These are phyloP conservation scores for Ephialtes manifestator DNA, from an alignment of 2,888 invertebrate genomes.

Conservation along the genomic window DNA sequence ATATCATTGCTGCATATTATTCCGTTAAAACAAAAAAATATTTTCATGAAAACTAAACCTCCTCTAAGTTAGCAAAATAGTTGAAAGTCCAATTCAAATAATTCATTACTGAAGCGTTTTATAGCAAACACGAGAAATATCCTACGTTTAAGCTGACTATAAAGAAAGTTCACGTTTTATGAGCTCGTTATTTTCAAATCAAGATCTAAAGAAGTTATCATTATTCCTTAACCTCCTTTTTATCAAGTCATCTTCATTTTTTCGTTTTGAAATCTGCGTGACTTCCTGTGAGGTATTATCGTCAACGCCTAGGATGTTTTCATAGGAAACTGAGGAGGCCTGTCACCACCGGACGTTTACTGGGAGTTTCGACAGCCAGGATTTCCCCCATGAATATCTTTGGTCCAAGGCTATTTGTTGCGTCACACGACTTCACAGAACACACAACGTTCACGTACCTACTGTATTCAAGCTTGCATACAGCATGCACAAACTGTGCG, in stretches of 20 bases:
- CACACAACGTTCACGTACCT: slow-evolving; percentile 27
- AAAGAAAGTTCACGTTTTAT: too few relatives aligned
- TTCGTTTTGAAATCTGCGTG: background rate
- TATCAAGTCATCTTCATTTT: background rate
- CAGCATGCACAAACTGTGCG: slow-evolving; percentile 40
- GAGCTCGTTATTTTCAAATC: too few relatives aligned
- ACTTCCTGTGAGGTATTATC: background rate
- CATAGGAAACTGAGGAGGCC: background rate
- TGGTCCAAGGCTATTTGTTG: background rate
- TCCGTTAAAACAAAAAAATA: too few relatives aligned
- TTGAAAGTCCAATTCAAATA: too few relatives aligned
- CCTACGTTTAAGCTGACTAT: too few relatives aligned
- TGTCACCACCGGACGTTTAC: slow-evolving; percentile 19
- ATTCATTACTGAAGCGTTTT: too few relatives aligned
- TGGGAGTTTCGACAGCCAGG: background rate
- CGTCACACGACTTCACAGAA: slow-evolving; percentile 14
- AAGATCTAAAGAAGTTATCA: too few relatives aligned
- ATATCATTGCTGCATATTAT: too few relatives aligned
- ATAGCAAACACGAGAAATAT: too few relatives aligned
- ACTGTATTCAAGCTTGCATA: slow-evolving; percentile 44
- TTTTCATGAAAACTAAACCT: too few relatives aligned
- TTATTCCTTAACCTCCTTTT: background rate
- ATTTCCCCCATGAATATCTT: slow-evolving; percentile 1
- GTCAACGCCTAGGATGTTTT: background rate
- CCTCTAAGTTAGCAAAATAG: too few relatives aligned